phyloP scores from a whole-genome alignment of 2,113 vertebrate genomes.

The Candoia aspera region DNA sequence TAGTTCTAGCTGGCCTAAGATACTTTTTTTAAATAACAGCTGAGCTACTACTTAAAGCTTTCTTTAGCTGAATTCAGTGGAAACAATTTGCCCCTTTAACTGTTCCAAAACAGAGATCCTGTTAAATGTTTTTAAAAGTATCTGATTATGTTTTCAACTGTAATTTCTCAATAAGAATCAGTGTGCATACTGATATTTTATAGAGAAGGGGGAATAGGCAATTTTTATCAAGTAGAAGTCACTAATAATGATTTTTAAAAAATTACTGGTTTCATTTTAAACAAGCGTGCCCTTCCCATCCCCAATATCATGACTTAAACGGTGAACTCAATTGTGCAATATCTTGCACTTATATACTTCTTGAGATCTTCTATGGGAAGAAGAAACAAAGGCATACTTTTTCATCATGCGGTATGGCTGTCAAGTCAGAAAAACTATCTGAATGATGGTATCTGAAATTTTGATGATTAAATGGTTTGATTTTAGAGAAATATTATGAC shows the following conservation, averaged over 20 bases:
- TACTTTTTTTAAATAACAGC: constrained; percentile 61
- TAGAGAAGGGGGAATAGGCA: background rate
- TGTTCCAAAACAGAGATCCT: constrained; percentile 4
- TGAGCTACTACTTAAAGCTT: constrained; percentile 54
- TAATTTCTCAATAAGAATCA: constrained; percentile 27
- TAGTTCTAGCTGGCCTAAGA: constrained; percentile 58
- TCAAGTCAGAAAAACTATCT: background rate
- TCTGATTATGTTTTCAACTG: constrained; percentile 18
- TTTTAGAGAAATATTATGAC: no score
- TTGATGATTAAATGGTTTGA: no score
- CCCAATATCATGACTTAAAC: background rate
- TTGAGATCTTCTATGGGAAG: background rate
- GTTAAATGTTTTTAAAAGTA: background rate
- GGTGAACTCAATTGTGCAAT: background rate
- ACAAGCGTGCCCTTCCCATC: background rate
- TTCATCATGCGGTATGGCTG: background rate
- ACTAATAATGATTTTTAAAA: background rate
- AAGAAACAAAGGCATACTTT: background rate
- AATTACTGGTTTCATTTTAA: background rate
- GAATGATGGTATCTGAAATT: background rate
- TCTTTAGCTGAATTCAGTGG: constrained; percentile 46
- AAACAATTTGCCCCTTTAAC: constrained; percentile 26
- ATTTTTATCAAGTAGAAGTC: constrained; percentile 6
- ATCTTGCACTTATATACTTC: background rate
- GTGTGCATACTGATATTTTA: constrained; percentile 12